Evolutionary conservation across 2,888 invertebrate species (phyloP).

Genomic region (Rugalucina vietnamica): DNA sequence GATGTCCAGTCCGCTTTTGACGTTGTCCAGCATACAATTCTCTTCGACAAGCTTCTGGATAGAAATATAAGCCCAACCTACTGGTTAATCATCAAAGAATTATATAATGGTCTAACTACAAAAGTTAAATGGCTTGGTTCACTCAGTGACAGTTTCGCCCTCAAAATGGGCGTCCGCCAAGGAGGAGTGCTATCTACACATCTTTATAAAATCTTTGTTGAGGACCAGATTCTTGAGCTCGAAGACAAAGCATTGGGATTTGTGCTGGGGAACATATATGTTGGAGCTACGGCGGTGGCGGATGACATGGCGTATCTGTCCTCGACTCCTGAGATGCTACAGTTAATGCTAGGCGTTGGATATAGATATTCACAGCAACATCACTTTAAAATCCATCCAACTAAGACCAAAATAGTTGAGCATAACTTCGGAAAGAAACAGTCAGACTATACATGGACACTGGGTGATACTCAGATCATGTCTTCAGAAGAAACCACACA

Average conservation of each 20-base stretch:
- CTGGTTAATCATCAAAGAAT: background rate
- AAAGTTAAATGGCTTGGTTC: constrained; percentile 8
- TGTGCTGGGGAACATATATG: background rate
- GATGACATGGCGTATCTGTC: background rate
- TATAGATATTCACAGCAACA: background rate
- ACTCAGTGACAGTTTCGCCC: background rate
- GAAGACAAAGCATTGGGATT: background rate
- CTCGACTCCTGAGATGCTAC: background rate
- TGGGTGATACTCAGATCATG: background rate
- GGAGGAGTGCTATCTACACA: constrained; percentile 17
- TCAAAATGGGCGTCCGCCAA: background rate
- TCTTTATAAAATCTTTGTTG: constrained; percentile 12
- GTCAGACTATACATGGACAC: background rate
- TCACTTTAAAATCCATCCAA: constrained; percentile 4
- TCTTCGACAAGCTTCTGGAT: constrained; percentile 5
- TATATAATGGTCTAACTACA: background rate
- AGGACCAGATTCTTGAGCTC: constrained; percentile 1
- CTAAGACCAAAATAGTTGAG: background rate
- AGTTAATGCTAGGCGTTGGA: background rate
- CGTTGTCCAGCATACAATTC: constrained; percentile 16
- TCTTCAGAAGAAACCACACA: background rate
- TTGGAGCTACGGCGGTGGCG: background rate
- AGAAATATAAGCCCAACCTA: background rate
- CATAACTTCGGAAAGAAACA: background rate
- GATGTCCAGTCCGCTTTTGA: constrained; percentile 5